These are phyloP conservation scores for Drosophila sordidapex DNA, from an alignment of 2,888 invertebrate species.

Conservation along the genomic window DNA sequence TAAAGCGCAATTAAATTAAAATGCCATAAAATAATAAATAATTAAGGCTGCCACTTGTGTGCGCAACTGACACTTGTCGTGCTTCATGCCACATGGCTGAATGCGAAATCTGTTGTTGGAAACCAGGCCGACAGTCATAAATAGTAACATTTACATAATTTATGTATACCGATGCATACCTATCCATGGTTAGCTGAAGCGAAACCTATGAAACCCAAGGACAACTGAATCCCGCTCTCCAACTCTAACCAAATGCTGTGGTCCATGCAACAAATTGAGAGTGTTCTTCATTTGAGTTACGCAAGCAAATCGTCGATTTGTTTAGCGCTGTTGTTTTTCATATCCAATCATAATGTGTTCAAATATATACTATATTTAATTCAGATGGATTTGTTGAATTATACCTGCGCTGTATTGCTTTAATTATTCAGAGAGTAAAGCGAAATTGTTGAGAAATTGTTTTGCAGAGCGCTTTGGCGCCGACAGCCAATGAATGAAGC, in stretches of 20 bases:
- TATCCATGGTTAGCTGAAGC: background rate
- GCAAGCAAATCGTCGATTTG: background rate
- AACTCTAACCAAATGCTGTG: background rate
- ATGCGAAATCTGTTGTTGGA: background rate
- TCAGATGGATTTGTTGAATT: background rate
- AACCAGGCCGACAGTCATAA: constrained; percentile 3
- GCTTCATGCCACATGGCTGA: constrained; percentile 8
- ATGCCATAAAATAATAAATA: constrained; percentile 28
- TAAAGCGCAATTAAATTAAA: constrained; percentile 48
- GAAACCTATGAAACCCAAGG: background rate
- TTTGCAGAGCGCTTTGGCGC: background rate
- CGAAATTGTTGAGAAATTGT: constrained; percentile 8
- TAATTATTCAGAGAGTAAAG: background rate
- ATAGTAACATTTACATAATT: constrained; percentile 45
- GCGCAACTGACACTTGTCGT: constrained; percentile 26
- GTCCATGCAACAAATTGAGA: background rate
- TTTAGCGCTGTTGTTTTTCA: background rate
- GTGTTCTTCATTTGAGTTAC: background rate
- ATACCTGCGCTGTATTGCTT: background rate
- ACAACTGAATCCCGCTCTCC: constrained; percentile 14
- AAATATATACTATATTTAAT: background rate
- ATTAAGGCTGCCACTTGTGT: constrained; percentile 14
- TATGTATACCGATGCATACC: constrained; percentile 13
- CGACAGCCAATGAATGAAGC: constrained; percentile 13
- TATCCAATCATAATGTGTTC: background rate